Percentiles rank a stretch among this genome's conserved stretches.
These are phyloP conservation scores for Azemiops feae DNA, from an alignment of 2,113 vertebrate genomes.

Conservation along the genomic window DNA sequence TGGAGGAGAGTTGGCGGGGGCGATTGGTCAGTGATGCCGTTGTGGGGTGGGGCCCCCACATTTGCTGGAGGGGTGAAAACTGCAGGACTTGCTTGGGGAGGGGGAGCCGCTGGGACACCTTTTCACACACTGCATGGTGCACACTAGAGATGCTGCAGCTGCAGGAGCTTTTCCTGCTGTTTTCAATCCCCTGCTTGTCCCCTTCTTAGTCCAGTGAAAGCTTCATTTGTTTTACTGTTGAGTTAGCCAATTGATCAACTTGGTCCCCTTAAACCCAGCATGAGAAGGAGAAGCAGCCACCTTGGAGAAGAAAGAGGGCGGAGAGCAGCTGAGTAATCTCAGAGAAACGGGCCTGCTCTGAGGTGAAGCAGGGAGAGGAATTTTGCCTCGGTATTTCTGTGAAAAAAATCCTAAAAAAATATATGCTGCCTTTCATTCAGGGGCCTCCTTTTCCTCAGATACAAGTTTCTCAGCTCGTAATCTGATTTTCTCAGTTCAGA, in stretches of 20 bases:
- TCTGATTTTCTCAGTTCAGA: background rate
- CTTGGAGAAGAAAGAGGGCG: background rate
- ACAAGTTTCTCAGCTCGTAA: background rate
- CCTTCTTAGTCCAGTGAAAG: background rate
- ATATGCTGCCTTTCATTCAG: background rate
- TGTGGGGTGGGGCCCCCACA: background rate
- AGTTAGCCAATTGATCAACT: background rate
- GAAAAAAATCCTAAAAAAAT: background rate
- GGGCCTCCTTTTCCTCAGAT: background rate
- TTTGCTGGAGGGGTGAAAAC: background rate
- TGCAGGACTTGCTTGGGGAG: background rate
- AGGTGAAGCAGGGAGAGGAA: too few relatives aligned
- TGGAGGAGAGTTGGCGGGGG: background rate
- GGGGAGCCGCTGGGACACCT: background rate
- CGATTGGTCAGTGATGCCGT: background rate
- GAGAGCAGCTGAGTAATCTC: background rate
- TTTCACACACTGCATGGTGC: background rate
- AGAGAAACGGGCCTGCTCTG: background rate
- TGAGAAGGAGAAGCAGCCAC: background rate
- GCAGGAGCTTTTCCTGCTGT: background rate
- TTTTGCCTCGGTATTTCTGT: background rate
- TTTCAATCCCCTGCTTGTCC: background rate
- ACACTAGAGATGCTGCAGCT: background rate
- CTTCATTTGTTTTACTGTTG: background rate
- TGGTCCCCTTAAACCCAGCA: background rate